A percentile compares a stretch with the other conserved stretches of the same genome.
Conservation (phyloP, 2,113 vertebrate genomes). For the Elaphurus davidianus region DNA sequence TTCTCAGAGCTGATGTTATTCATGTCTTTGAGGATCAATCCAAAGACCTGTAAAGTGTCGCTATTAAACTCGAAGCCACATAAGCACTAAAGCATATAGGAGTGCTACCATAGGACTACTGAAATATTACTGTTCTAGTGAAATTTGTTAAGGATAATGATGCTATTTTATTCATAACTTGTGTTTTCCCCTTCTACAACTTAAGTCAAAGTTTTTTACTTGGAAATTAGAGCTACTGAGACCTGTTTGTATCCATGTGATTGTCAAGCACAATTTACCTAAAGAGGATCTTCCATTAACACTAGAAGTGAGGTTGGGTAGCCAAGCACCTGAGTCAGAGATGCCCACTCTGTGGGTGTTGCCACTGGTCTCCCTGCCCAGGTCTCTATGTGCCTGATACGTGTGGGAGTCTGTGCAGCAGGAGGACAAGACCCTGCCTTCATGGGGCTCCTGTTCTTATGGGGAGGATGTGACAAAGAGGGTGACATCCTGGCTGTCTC, state of each 20-base stretch:
- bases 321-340: fast-evolving
- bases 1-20: background rate
- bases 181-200: background rate
- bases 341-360: fast-evolving
- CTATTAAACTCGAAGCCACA: background rate
- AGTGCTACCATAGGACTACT: no score
- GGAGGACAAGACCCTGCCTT: background rate
- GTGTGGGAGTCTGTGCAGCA: fast-evolving
- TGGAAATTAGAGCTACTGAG: background rate
- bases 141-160: background rate
- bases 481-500: background rate
- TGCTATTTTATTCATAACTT: background rate
- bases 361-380: background rate
- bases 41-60: background rate
- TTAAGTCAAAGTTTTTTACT: background rate
- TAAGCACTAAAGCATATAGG: background rate
- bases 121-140: background rate
- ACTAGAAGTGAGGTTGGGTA: fast-evolving
- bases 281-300: background rate
- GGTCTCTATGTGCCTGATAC: fast-evolving
- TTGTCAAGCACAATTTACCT: background rate
- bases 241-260: background rate
- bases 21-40: background rate
- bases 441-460: fast-evolving
- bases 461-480: no score